Conservation (phyloP, 2,113 vertebrate species). For the Callorhinus ursinus region DNA sequence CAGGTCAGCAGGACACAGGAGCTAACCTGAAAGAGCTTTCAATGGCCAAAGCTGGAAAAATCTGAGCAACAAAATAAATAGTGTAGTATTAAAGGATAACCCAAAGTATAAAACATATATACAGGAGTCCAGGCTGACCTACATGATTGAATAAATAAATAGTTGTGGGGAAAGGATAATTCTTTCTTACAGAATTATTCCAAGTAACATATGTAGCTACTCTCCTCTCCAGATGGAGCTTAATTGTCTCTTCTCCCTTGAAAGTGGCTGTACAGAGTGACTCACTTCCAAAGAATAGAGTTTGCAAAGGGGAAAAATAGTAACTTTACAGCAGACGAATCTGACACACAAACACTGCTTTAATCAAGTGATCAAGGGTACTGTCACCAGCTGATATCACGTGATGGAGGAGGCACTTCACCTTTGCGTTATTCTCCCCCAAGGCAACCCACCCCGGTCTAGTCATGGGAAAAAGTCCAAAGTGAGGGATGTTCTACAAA, state of each 20-base stretch:
- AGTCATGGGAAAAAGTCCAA: not conserved
- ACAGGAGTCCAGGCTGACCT: not conserved
- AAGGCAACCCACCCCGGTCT: not conserved
- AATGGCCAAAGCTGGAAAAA: not conserved
- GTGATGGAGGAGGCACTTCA: too few species aligned
- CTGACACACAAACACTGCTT: not conserved
- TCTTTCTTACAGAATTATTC: not conserved
- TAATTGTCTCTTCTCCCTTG: not conserved
- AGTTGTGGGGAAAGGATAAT: not conserved
- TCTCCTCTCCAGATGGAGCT: not conserved
- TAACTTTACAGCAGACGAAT: not conserved
- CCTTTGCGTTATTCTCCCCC: not conserved
- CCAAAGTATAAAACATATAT: slow-evolving; percentile 50
- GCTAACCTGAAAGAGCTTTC: not conserved
- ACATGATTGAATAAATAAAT: slow-evolving; percentile 57
- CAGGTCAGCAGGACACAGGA: not conserved
- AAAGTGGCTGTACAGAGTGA: not conserved
- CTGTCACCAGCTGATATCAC: not conserved
- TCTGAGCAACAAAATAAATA: slow-evolving; percentile 60
- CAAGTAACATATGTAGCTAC: not conserved
- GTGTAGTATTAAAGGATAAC: not conserved
- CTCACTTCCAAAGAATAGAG: not conserved
- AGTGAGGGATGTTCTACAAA: not conserved
- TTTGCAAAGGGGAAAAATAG: not conserved
- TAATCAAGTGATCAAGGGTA: not conserved